Conservation (phyloP, 2,888 invertebrate genomes). For the Eudemis profundana region DNA sequence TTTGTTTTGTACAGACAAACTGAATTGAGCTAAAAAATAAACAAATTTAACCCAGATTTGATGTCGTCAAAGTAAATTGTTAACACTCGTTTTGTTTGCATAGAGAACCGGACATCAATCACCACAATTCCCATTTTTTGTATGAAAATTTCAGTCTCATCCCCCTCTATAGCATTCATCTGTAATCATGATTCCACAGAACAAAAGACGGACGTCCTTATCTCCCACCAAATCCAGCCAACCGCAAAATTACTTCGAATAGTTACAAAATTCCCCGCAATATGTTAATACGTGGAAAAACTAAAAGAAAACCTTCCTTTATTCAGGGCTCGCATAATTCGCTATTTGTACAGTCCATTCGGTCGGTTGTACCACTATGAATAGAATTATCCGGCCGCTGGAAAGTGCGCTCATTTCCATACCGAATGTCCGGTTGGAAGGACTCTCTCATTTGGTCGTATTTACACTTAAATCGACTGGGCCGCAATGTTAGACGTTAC, state of each 20-base stretch:
- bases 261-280: slow-evolving; percentile 33
- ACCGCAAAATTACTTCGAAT: slow-evolving; percentile 30
- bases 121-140: no score
- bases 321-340: slow-evolving; percentile 60
- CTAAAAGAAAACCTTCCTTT: slow-evolving; percentile 48
- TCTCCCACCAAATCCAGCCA: slow-evolving; percentile 16
- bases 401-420: slow-evolving; percentile 63
- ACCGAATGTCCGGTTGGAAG: slow-evolving; percentile 59
- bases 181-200: background rate
- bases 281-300: slow-evolving; percentile 42
- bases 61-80: no score
- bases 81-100: no score
- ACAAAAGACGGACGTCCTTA: slow-evolving; percentile 24
- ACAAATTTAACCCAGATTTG: no score
- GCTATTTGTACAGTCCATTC: slow-evolving; percentile 67
- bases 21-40: no score
- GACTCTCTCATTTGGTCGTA: slow-evolving; percentile 64
- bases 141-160: background rate
- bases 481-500: slow-evolving; percentile 70
- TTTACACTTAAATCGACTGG: slow-evolving; percentile 66
- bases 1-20: no score
- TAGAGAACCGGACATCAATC: no score
- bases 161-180: background rate
- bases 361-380: slow-evolving; percentile 61
- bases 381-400: slow-evolving; percentile 65